Conservation (phyloP, 2,797 vertebrate species). For the Lagodon rhomboides region DNA sequence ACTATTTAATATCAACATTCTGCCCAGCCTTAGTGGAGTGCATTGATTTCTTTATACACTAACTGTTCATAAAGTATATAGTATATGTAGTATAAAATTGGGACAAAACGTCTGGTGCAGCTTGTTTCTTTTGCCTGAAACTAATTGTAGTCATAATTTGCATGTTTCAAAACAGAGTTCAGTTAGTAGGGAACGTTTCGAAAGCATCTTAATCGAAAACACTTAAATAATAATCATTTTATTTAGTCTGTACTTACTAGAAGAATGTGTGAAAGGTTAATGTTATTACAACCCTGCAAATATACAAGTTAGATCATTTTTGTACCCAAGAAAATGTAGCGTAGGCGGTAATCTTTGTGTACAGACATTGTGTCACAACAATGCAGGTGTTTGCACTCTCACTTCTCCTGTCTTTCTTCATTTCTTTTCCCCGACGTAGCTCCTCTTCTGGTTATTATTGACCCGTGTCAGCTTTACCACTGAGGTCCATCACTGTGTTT, state of each 20-base stretch:
- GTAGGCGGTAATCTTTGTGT: background rate
- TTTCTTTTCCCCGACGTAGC: background rate
- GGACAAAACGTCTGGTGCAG: background rate
- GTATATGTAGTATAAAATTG: background rate
- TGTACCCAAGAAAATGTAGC: background rate
- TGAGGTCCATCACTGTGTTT: constrained; percentile 41
- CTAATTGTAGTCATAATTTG: background rate
- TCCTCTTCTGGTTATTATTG: constrained; percentile 50
- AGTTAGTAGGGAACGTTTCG: background rate
- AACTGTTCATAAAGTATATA: background rate
- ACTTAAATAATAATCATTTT: background rate
- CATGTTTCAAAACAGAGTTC: constrained; percentile 5
- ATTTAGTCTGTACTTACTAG: background rate
- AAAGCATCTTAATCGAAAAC: background rate
- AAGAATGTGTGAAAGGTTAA: background rate
- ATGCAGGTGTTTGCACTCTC: background rate
- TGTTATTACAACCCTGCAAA: background rate
- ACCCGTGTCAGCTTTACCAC: constrained; percentile 53
- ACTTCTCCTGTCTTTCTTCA: background rate
- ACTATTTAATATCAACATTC: too few relatives aligned
- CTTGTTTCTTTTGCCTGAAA: background rate
- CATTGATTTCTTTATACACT: constrained; percentile 2
- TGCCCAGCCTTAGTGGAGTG: too few relatives aligned
- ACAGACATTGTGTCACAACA: background rate
- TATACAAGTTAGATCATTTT: background rate